These are phyloP conservation scores for Acleris laterana DNA, from an alignment of 2,888 invertebrate species.

Conservation along the genomic window DNA sequence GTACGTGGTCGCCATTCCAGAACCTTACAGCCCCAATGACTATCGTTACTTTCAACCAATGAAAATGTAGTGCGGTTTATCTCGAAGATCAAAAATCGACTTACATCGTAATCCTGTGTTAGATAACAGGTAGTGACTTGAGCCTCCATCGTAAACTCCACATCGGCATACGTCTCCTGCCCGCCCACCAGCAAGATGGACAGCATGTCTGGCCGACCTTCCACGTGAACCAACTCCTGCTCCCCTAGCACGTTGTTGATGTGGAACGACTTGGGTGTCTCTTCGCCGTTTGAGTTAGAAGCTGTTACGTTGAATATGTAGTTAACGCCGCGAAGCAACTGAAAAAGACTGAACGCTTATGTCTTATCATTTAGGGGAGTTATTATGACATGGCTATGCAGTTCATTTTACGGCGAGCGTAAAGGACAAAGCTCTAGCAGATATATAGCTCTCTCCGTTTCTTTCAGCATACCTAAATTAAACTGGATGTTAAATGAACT, in stretches of 20 bases:
- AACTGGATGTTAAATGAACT: too few relatives aligned
- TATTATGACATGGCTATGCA: too few relatives aligned
- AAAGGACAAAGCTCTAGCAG: too few relatives aligned
- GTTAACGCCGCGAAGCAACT: slow-evolving; percentile 61
- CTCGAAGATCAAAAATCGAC: slow-evolving; percentile 34
- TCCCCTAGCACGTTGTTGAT: slow-evolving; percentile 61
- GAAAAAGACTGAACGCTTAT: slow-evolving; percentile 28
- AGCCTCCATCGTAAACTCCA: slow-evolving; percentile 56
- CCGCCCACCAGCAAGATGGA: slow-evolving; percentile 61
- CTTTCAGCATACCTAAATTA: too few relatives aligned
- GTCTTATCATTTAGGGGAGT: too few relatives aligned
- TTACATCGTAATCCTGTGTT: slow-evolving; percentile 66
- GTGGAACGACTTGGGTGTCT: slow-evolving; percentile 49
- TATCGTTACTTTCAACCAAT: too few relatives aligned
- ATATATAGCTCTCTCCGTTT: too few relatives aligned
- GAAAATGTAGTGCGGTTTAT: too few relatives aligned
- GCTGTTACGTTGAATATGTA: slow-evolving; percentile 62
- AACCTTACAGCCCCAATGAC: too few relatives aligned
- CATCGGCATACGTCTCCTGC: slow-evolving; percentile 54
- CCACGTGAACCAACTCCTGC: slow-evolving; percentile 51
- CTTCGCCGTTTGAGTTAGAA: slow-evolving; percentile 37
- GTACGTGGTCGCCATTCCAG: too few relatives aligned
- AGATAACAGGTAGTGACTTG: slow-evolving; percentile 60
- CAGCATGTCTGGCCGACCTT: slow-evolving; percentile 57
- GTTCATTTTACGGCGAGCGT: too few relatives aligned